Conservation (phyloP, 2,888 invertebrate species). For the Pseudoips prasinana region DNA sequence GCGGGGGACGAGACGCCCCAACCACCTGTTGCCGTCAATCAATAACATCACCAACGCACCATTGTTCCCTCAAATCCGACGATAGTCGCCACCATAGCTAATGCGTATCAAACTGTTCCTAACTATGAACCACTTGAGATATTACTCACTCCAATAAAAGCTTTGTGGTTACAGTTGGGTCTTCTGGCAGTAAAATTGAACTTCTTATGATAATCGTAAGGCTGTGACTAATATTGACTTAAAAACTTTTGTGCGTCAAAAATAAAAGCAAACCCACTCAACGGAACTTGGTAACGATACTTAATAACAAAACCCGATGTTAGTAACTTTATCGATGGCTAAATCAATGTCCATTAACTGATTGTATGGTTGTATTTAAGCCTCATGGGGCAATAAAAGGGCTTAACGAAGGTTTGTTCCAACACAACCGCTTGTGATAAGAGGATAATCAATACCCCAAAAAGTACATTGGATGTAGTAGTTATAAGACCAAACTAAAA, state of each 20-base stretch:
- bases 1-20: conserved; percentile 66
- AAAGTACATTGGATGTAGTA: conserved; percentile 31
- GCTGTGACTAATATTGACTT: no score
- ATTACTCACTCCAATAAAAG: conserved; percentile 5
- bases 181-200: conserved; percentile 10
- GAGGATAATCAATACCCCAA: conserved; percentile 55
- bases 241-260: no score
- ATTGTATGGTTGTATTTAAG: conserved; percentile 36
- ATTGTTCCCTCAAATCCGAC: conserved; percentile 56
- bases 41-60: conserved; percentile 70
- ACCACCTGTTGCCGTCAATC: conserved; percentile 76
- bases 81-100: conserved; percentile 40
- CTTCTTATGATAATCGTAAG: no score
- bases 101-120: conserved; percentile 17
- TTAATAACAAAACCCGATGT: no score
- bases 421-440: conserved; percentile 56
- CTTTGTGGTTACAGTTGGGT: conserved; percentile 13
- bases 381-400: conserved; percentile 54
- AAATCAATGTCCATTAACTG: conserved; percentile 45
- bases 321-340: no score
- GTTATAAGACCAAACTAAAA: conserved; percentile 1
- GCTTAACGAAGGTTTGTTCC: conserved; percentile 54
- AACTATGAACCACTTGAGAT: conserved; percentile 25
- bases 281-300: no score
- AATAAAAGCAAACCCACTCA: no score